phyloP scores from a whole-genome alignment of 2,888 invertebrate genomes.

The Lasiommata megera region DNA sequence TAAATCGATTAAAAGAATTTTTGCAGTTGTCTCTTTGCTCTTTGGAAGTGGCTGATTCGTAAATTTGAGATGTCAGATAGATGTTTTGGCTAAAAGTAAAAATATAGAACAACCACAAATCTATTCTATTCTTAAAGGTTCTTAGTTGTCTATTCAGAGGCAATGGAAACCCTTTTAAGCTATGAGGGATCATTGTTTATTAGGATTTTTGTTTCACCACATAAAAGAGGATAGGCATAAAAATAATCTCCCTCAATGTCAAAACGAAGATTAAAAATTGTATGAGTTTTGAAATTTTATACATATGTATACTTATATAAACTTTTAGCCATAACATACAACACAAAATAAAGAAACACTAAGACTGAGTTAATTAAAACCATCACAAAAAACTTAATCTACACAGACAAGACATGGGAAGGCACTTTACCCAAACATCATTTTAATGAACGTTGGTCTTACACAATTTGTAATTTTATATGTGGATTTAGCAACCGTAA shows the following conservation, averaged over 20 bases:
- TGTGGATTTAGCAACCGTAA: constrained; percentile 5
- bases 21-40: too few relatives aligned
- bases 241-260: too few relatives aligned
- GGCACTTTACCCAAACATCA: constrained; percentile 27
- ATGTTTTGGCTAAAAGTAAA: constrained; percentile 3
- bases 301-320: background rate
- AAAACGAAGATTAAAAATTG: too few relatives aligned
- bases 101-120: background rate
- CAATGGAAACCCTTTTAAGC: too few relatives aligned
- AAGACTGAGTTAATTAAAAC: constrained; percentile 16
- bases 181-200: too few relatives aligned
- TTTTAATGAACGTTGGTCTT: constrained; percentile 18
- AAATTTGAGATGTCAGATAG: background rate
- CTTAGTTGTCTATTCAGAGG: too few relatives aligned
- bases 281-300: background rate
- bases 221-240: too few relatives aligned
- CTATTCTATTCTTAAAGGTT: too few relatives aligned
- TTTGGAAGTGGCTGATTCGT: background rate
- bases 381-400: constrained; percentile 24
- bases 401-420: constrained; percentile 21
- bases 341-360: background rate
- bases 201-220: too few relatives aligned
- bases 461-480: background rate
- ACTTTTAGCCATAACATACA: background rate
- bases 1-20: too few relatives aligned